Percentiles rank a stretch among this genome's conserved stretches.
These are phyloP conservation scores for Oryctes rhinoceros DNA, from an alignment of 1,140 invertebrate genomes.

Conservation along the genomic window DNA sequence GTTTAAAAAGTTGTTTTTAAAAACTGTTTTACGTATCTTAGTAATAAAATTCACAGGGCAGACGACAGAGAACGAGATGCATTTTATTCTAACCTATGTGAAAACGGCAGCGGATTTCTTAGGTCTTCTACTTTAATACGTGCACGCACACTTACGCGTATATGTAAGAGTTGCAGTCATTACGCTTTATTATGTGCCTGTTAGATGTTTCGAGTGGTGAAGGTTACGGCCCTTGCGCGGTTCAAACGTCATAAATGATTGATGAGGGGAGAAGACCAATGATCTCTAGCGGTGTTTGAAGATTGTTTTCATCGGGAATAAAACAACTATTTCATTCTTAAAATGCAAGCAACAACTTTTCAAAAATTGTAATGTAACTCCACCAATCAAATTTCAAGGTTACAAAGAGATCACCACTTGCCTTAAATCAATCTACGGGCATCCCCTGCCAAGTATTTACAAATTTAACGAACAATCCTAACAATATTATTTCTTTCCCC, in stretches of 20 bases:
- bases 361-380: too few relatives aligned
- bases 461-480: too few relatives aligned
- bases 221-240: slow-evolving; percentile 8
- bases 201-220: slow-evolving; percentile 1
- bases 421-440: too few relatives aligned
- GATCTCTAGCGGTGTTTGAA: neutral
- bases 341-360: too few relatives aligned
- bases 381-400: too few relatives aligned
- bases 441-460: too few relatives aligned
- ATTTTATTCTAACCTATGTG: neutral
- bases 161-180: neutral
- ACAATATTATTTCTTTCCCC: too few relatives aligned
- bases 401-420: too few relatives aligned
- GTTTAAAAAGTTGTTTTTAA: too few relatives aligned
- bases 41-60: too few relatives aligned
- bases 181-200: neutral
- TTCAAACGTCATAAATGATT: neutral
- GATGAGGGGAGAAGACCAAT: neutral
- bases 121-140: neutral
- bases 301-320: neutral
- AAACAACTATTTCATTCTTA: neutral
- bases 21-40: too few relatives aligned
- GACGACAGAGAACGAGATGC: neutral
- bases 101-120: neutral
- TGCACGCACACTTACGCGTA: neutral